phyloP scores from a whole-genome alignment of 2,113 vertebrate species.

The Macquaria australasica region DNA sequence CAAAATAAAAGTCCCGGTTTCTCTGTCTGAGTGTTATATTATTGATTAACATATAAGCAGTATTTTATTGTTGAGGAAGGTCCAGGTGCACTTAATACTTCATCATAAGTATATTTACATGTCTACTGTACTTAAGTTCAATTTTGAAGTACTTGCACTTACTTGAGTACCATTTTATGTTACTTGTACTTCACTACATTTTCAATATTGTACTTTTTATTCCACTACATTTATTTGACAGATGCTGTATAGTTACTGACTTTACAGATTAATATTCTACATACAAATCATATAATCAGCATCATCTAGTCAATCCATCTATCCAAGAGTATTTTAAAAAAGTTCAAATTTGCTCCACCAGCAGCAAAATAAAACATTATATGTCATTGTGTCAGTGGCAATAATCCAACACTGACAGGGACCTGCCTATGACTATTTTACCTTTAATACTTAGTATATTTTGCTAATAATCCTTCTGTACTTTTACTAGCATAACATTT shows the following conservation, averaged over 20 bases:
- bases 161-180: background rate
- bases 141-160: background rate
- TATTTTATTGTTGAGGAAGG: background rate
- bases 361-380: background rate
- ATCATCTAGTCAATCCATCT: background rate
- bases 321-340: background rate
- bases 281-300: background rate
- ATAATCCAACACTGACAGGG: background rate
- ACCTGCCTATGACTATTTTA: too few relatives aligned
- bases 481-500: background rate
- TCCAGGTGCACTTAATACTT: too few relatives aligned
- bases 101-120: background rate
- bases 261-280: background rate
- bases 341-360: background rate
- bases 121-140: too few relatives aligned
- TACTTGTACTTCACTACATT: background rate
- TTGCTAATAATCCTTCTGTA: background rate
- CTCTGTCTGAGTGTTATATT: background rate
- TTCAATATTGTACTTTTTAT: background rate
- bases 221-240: background rate
- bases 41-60: background rate
- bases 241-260: background rate
- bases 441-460: background rate
- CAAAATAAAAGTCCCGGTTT: background rate
- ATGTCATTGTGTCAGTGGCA: too few relatives aligned